Evolutionary conservation across 2,888 invertebrate species (phyloP).

Genomic region (Argyresthia goedartella): DNA sequence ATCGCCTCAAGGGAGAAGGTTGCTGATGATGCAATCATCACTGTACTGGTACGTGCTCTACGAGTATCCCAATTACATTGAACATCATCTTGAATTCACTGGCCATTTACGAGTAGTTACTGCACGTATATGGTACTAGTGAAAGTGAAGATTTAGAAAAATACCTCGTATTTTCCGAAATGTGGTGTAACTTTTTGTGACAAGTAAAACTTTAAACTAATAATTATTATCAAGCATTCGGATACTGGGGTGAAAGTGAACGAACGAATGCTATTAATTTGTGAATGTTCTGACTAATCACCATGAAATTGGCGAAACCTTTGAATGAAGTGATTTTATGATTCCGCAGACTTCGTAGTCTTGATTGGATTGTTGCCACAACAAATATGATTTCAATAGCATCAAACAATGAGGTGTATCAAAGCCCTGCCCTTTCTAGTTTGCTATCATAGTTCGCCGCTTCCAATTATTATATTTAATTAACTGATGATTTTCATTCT

Average conservation of each 20-base stretch:
- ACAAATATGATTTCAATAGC: not conserved
- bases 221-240: no score
- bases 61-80: not conserved
- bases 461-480: no score
- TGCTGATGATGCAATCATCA: not conserved
- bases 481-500: no score
- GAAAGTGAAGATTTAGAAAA: not conserved
- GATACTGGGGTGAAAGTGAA: not conserved
- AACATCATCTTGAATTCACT: no score
- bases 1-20: slow-evolving; percentile 5
- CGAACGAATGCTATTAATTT: slow-evolving; percentile 19
- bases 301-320: slow-evolving; percentile 32
- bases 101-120: no score
- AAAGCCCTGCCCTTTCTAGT: slow-evolving; percentile 3
- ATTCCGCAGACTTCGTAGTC: no score
- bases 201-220: no score
- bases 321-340: no score
- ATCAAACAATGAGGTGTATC: not conserved
- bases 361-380: not conserved
- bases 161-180: not conserved
- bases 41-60: not conserved
- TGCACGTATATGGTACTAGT: not conserved
- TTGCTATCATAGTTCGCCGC: not conserved
- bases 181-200: no score
- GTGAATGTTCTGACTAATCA: slow-evolving; percentile 25